These are phyloP conservation scores for Clitarchus hookeri DNA, from an alignment of 2,888 invertebrate species.

Conservation along the genomic window DNA sequence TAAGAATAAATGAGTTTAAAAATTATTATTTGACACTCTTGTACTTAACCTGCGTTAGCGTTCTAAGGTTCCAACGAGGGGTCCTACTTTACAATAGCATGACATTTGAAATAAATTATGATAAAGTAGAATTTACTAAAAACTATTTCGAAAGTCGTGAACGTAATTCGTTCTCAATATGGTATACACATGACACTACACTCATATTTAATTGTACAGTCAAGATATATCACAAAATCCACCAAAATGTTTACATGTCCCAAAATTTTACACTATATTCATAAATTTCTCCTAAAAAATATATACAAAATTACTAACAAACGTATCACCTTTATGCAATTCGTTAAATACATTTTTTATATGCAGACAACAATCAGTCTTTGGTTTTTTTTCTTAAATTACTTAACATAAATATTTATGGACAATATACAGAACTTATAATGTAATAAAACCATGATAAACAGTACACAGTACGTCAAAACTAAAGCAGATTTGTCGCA, in stretches of 20 bases:
- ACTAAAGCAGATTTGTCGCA: too few species aligned
- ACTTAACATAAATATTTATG: background rate
- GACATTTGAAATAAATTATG: too few species aligned
- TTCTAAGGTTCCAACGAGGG: too few species aligned
- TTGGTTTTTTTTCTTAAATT: background rate
- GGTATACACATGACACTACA: background rate
- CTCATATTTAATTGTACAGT: background rate
- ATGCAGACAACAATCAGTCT: background rate
- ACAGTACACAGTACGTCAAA: too few species aligned
- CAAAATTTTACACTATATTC: background rate
- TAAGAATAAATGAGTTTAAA: too few species aligned
- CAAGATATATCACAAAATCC: background rate
- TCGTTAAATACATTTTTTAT: background rate
- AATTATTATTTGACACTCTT: too few species aligned
- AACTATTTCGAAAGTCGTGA: too few species aligned
- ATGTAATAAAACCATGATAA: background rate
- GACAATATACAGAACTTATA: background rate
- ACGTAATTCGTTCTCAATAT: too few species aligned
- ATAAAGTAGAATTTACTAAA: too few species aligned
- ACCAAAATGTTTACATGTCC: background rate
- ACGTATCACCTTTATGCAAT: background rate
- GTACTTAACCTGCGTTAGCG: too few species aligned
- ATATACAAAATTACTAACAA: background rate
- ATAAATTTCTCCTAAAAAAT: background rate
- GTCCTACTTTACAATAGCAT: too few species aligned